Evolutionary conservation across 2,888 invertebrate genomes (phyloP), one percentile per base, ranked within the genome.

Genomic region (Tineola bisselliella): DNA sequence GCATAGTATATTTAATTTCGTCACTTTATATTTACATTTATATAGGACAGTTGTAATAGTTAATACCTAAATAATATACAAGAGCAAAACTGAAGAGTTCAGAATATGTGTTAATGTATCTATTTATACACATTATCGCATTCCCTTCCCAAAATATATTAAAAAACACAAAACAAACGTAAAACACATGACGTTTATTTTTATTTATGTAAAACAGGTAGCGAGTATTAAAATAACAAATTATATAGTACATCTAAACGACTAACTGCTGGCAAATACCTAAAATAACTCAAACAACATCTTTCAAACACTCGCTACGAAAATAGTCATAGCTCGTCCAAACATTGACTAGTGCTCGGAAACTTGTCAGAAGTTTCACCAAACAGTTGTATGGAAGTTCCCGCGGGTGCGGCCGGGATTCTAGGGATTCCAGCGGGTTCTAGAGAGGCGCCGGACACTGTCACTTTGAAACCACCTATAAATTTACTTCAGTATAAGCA

Each of bases 311-410:
- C 33, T 58, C 8, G 33, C 33, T 65, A 65, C 66, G 69, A 67
- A 71, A 73, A 70, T 68, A 70, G 67, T 70, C 68, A 69, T 69
- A 69, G 70, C 73, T 70, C 72, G 68, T 70, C 70, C 69, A 72
- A 74, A 74, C 75, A 73, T 69, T 69, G 69, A 66, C 68, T 66
- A 66, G 68, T 70, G 70, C 69, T 70, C 69, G 69, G 66, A 67
- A 68, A 72, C 69, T 70, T 77, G 79, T 80, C 79, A 74, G 67
- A 81, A 80, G 74, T 80, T 79, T 63, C 63, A 6, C 63, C 70
- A 65, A 68, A 69, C 70, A 66, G 69, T 71, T 70, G 70, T 60
- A 60, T 52, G 62, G 60, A 30, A 63, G 67, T 72, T 63, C 62
- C 60, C 12, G 62, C 52, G 44, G 58, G 61, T 62, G 12, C 25